Evolutionary conservation across 2,888 invertebrate genomes (phyloP).

Genomic region (Malthinus flaveolus): DNA sequence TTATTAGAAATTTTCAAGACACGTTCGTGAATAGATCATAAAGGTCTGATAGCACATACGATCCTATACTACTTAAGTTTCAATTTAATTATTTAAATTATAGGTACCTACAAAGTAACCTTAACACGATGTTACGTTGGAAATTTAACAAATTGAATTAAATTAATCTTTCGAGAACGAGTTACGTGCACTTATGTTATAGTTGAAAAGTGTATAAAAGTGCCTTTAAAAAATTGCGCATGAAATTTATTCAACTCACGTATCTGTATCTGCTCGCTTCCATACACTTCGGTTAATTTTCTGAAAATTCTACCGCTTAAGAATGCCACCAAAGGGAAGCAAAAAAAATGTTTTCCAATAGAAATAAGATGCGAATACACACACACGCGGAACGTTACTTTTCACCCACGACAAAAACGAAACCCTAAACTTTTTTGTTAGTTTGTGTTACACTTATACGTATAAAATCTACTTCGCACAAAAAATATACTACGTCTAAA

Average conservation of each 20-base stretch:
- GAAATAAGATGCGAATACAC: neutral
- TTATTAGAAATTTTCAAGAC: conserved; percentile 12
- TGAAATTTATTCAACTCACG: conserved; percentile 9
- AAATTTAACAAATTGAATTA: no score
- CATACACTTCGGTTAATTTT: conserved; percentile 9
- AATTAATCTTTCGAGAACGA: no score
- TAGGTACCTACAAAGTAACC: no score
- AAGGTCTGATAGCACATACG: neutral
- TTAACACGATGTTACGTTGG: no score
- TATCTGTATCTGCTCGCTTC: neutral
- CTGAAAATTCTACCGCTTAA: conserved; percentile 3
- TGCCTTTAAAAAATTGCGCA: neutral
- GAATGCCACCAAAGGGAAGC: conserved; percentile 2
- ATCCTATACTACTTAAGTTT: no score
- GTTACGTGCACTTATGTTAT: no score
- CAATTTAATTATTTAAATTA: no score
- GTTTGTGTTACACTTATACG: no score
- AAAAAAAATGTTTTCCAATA: neutral
- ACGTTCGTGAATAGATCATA: conserved; percentile 10
- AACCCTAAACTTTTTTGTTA: no score
- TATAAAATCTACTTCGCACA: no score
- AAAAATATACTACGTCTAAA: no score
- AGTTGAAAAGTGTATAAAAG: conserved; percentile 7
- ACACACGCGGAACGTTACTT: conserved; percentile 1
- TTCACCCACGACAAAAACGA: neutral